Conservation (phyloP, 2,797 vertebrate species). For the Zenarchopterus dispar region DNA sequence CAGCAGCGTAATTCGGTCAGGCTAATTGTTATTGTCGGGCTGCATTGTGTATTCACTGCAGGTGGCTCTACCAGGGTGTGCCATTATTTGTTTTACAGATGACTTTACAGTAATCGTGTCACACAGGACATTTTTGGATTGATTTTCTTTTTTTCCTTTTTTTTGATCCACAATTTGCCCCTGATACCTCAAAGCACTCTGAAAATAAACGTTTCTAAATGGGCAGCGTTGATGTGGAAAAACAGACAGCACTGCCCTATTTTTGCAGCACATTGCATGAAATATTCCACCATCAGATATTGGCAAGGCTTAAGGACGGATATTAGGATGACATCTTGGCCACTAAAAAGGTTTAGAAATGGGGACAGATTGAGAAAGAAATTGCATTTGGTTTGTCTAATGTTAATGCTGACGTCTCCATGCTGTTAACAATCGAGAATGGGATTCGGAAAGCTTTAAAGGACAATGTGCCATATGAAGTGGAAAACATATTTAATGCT, state of each 20-base stretch:
- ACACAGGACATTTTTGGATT: constrained; percentile 34
- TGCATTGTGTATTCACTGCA: constrained; percentile 32
- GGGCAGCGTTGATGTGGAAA: constrained; percentile 5
- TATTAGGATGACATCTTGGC: constrained; percentile 15
- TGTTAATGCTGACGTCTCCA: constrained; percentile 29
- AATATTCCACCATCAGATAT: constrained; percentile 30
- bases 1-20: constrained; percentile 54
- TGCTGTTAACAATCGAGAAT: constrained; percentile 26
- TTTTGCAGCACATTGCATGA: constrained; percentile 17
- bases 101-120: constrained; percentile 43
- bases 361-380: constrained; percentile 32
- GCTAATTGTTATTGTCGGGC: constrained; percentile 46
- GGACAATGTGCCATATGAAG: constrained; percentile 42
- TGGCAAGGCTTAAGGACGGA: constrained; percentile 14
- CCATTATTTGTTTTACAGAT: constrained; percentile 47
- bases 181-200: constrained; percentile 13
- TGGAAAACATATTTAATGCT: constrained; percentile 34
- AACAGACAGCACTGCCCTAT: constrained; percentile 32
- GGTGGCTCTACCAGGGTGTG: constrained; percentile 12
- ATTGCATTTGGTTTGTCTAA: constrained; percentile 41
- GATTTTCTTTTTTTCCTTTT: constrained; percentile 39
- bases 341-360: constrained; percentile 7
- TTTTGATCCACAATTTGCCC: too few species aligned
- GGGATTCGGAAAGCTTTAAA: constrained; percentile 56
- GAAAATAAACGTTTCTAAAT: constrained; percentile 17